These are phyloP conservation scores for Pituophis catenifer DNA, from an alignment of 2,113 vertebrate genomes.

Conservation along the genomic window DNA sequence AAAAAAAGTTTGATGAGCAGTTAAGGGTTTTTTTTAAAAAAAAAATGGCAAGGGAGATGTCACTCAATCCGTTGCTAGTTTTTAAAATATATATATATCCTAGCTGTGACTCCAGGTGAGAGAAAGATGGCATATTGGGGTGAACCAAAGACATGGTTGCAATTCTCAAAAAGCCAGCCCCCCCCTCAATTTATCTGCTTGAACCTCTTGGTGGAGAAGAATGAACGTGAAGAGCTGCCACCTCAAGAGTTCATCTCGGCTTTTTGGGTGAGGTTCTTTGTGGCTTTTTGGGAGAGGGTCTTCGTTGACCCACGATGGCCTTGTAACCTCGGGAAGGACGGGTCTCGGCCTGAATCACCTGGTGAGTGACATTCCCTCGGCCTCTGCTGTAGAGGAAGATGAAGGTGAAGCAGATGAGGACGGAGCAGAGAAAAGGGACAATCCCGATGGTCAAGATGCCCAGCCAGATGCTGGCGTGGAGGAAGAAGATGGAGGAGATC, in stretches of 20 bases:
- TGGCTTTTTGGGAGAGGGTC: slow-evolving; percentile 78
- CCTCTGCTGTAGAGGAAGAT: slow-evolving; percentile 89
- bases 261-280: slow-evolving; percentile 74
- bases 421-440: slow-evolving; percentile 85
- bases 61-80: neutral
- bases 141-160: neutral
- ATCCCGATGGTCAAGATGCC: slow-evolving; percentile 85
- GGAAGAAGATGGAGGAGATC: slow-evolving; percentile 43
- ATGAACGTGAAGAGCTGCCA: accelerated
- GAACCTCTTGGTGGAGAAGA: neutral
- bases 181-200: neutral
- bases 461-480: slow-evolving; percentile 79
- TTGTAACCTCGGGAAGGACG: slow-evolving; percentile 66
- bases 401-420: slow-evolving; percentile 84
- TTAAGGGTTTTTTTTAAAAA: too few relatives aligned
- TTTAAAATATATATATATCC: neutral
- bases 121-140: neutral
- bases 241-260: slow-evolving; percentile 63
- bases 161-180: neutral
- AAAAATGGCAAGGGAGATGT: neutral
- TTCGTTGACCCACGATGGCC: slow-evolving; percentile 22
- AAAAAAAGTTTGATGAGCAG: neutral
- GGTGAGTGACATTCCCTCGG: slow-evolving; percentile 85
- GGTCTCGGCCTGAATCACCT: slow-evolving; percentile 79
- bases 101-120: neutral